Evolutionary conservation across 2,797 vertebrate species (phyloP), one percentile per base, ranked within the genome.

Genomic region (Danio kyathit): DNA sequence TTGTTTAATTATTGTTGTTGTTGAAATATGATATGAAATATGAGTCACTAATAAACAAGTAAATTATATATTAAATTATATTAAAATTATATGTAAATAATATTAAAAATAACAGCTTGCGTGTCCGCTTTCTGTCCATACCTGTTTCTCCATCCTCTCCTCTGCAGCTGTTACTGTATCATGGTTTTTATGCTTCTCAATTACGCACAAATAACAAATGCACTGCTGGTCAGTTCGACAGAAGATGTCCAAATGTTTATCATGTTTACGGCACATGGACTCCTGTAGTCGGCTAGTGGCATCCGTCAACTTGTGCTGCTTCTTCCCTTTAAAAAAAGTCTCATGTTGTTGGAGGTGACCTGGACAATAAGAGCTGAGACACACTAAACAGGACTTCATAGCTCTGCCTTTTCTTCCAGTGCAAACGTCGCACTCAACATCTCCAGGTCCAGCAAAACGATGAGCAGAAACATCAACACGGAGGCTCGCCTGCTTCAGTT

Each of bases 121-220:
- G 1, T 43, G 61, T 63, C n/a, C 8, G 16, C 17, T 54, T 8
- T 54, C 16, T 7, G 44, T 48, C 10, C 7, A 44, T 73, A 59
- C 70, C 70, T 73, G 40, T 40, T 73, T 73, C n/a, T 57, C 69
- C 40, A 11, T 56, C 51, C 16, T 71, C n/a, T 72, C 52, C 14
- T 43, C 52, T 44, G 3, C 54, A 10, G 70, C 12, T 46, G 70
- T 73, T 14, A 19, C 17, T 21, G 41, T 73, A 41, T 46, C 17
- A 10, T 73, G 70, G 41, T 21, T 46, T 29, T 6, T 73, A 41
- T 46, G 70, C 40, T 29, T 41, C 19, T 59, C 54, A 41, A 73
- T 46, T 21, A 12, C 43, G 16, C 71, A 73, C 54, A 59, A 5
- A 46, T 46, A 73, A 44, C 70, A 59, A 59, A 73, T 44, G 12